Conservation (phyloP, 2,113 vertebrate species). For the Hippotragus niger region DNA sequence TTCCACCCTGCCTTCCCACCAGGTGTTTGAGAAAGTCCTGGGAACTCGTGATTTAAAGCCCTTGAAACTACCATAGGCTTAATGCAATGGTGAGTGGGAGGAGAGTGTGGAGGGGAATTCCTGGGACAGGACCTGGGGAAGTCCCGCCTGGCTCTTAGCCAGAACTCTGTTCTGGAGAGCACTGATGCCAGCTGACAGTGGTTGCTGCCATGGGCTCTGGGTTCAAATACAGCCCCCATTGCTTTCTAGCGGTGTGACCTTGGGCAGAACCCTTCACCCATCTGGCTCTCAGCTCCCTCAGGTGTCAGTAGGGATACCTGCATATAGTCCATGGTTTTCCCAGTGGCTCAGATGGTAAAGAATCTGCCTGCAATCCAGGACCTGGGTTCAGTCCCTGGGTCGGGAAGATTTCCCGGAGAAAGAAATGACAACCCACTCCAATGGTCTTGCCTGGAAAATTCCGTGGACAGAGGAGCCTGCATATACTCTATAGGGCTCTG, state of each 20-base stretch:
- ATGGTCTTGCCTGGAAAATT: background rate
- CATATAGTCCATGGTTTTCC: accelerated
- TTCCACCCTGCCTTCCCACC: too few relatives aligned
- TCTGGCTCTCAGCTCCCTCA: background rate
- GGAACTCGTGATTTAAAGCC: background rate
- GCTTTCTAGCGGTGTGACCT: background rate
- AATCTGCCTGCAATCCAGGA: background rate
- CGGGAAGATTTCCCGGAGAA: accelerated
- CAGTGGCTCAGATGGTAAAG: background rate
- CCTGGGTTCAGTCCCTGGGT: background rate
- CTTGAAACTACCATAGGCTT: background rate
- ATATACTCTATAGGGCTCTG: accelerated
- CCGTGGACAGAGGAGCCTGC: background rate
- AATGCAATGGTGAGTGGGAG: accelerated
- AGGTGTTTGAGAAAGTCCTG: background rate
- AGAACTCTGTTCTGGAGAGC: background rate
- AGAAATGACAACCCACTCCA: background rate
- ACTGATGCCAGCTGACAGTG: accelerated
- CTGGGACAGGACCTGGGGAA: background rate
- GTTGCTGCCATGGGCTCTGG: background rate
- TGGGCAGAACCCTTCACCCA: background rate
- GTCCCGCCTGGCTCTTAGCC: background rate
- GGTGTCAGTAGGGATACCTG: background rate
- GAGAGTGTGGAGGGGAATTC: accelerated
- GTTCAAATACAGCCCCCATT: background rate